Percentiles rank a stretch among this genome's conserved stretches.
phyloP scores from a whole-genome alignment of 2,113 vertebrate genomes.

The Pterocles gutturalis region DNA sequence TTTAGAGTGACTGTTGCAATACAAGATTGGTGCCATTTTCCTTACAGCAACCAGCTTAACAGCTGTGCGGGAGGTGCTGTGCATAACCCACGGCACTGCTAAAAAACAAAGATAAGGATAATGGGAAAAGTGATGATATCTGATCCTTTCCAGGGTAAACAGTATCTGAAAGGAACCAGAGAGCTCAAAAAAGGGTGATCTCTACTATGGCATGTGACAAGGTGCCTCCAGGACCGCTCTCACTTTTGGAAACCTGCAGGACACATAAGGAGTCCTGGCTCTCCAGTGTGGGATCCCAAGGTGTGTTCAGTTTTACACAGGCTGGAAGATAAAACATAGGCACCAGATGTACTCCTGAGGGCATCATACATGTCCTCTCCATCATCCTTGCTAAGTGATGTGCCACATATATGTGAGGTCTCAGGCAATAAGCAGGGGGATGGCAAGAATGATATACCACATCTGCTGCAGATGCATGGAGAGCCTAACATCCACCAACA shows the following conservation, averaged over 20 bases:
- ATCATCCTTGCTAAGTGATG: not conserved
- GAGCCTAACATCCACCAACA: not conserved
- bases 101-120: not conserved
- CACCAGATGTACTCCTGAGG: not conserved
- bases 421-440: not conserved
- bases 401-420: not conserved
- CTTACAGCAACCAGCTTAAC: not conserved
- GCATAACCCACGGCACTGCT: not conserved
- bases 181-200: not conserved
- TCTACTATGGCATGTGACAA: not conserved
- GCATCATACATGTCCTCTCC: not conserved
- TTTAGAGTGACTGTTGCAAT: not conserved
- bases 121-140: not conserved
- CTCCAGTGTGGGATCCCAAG: rapidly evolving
- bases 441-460: not conserved
- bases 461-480: not conserved
- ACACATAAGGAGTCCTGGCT: too few relatives aligned
- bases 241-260: rapidly evolving
- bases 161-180: not conserved
- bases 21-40: not conserved
- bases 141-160: not conserved
- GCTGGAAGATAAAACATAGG: not conserved
- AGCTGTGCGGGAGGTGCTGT: not conserved
- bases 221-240: not conserved
- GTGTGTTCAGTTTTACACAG: not conserved